Percentiles rank a stretch among this genome's conserved stretches.
These are phyloP conservation scores for Oreochromis niloticus DNA, from an alignment of 2,113 vertebrate genomes.

Conservation along the genomic window DNA sequence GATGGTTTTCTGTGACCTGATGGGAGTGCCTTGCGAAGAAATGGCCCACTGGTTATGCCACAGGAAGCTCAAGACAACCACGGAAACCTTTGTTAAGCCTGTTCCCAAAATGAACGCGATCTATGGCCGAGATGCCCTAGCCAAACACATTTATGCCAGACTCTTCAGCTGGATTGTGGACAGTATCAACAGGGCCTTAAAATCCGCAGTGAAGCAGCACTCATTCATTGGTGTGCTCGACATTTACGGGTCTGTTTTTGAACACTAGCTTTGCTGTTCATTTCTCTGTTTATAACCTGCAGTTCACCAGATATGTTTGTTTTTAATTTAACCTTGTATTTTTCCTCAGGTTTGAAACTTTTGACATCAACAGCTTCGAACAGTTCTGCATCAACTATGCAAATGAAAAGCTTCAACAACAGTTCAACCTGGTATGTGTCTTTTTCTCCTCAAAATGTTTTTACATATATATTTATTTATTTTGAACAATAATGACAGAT, in stretches of 20 bases:
- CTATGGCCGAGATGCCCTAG: slow-evolving; percentile 86
- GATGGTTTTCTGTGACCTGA: slow-evolving; percentile 85
- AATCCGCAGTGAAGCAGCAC: slow-evolving; percentile 79
- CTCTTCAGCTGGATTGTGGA: slow-evolving; percentile 90
- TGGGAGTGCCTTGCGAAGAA: slow-evolving; percentile 85
- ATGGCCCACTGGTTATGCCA: slow-evolving; percentile 97
- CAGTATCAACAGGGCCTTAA: slow-evolving; percentile 85
- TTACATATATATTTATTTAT: background rate
- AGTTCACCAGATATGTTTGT: no score
- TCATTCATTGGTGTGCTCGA: slow-evolving; percentile 96
- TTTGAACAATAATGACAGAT: background rate
- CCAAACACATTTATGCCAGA: slow-evolving; percentile 91
- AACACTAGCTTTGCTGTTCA: background rate
- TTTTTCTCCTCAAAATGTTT: background rate
- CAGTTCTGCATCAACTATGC: slow-evolving; percentile 99
- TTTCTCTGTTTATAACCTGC: background rate
- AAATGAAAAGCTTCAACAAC: slow-evolving; percentile 97
- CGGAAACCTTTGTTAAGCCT: slow-evolving; percentile 89
- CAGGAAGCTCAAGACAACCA: slow-evolving; percentile 84
- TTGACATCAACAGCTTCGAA: slow-evolving; percentile 98
- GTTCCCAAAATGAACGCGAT: slow-evolving; percentile 82
- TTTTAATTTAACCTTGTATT: background rate
- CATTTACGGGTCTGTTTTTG: slow-evolving; percentile 87
- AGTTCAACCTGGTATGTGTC: slow-evolving; percentile 91
- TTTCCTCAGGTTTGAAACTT: slow-evolving; percentile 89